Base-by-base conservation (phyloP, 2,113 vertebrate genomes). In the Cephalopterus ornatus region DNA sequence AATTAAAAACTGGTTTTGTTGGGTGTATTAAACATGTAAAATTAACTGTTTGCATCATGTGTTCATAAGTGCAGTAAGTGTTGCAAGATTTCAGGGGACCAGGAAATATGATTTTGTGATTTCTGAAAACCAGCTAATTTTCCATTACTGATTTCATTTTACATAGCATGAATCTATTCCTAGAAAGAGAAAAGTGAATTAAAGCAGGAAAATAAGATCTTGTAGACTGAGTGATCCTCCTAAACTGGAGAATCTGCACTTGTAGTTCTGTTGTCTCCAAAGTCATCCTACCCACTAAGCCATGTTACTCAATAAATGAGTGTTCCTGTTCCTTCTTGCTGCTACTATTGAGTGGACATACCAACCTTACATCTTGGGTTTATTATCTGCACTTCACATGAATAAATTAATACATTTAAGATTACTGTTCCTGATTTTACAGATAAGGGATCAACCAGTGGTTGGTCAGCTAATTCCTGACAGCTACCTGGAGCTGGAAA, bases 381-480 rank as follows among this genome's bases (percentile, higher is more conserved):
- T 88, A 88, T 62, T 70, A 37, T 35, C 39, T 89, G 37, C 58
- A 84, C 81, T 92, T 93, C 16, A 47, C 12, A 26, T 28, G 8
- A 67, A 55, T 46, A 41, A 71, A 24, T 53, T 46, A 88, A 73
- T 84, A n/a, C 16, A 59, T 86, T 85, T 95, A 58, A 88, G 32
- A 78, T 88, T 85, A 63, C 92, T 84, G 17, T 97, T 91, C 85
- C 30, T 94, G 55, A 95, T 97, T 96, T 75, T 75, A 56, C 95
- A 99, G 99, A 99, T 99, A 89, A 98, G 99, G 97, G 99, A 99
- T 66, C 99, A 99, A 77, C 98, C 98, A 13, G 99, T 99, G 58
- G 99, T 99, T 93, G 99, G 99, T 20, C 99, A 99, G 97, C 97
- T 99, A 89, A 98, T 99, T 92, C 99, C 99, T 65, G 99, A 99